Evolutionary conservation across 64 coral and sea anemone species (phyloP).

Genomic region (Montipora capricornis): DNA sequence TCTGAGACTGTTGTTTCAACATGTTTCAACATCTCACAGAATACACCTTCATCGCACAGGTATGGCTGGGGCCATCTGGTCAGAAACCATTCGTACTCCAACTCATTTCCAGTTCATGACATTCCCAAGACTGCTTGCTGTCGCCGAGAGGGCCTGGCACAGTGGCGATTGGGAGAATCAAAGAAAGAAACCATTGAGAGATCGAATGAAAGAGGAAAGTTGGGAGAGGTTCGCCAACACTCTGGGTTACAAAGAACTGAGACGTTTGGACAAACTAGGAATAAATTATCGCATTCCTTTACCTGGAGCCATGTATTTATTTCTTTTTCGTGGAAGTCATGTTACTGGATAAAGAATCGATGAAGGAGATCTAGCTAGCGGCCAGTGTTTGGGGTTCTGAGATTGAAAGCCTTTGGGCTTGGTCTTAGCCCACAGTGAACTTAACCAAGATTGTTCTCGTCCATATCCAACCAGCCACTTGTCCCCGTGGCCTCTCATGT

Average conservation of each 20-base stretch:
- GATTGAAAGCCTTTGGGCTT: too few species aligned
- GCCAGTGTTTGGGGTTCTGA: too few species aligned
- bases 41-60: constrained; percentile 3
- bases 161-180: constrained; percentile 76
- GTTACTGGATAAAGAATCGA: too few species aligned
- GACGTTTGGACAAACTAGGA: constrained; percentile 60
- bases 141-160: constrained; percentile 90
- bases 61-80: constrained; percentile 84
- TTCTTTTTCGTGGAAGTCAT: background rate
- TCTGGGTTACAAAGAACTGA: constrained; percentile 76
- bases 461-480: too few species aligned
- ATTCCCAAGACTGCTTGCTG: constrained; percentile 80
- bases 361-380: too few species aligned
- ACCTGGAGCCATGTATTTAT: constrained; percentile 82
- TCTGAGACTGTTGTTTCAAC: too few species aligned
- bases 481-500: too few species aligned
- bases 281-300: constrained; percentile 75
- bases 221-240: constrained; percentile 76
- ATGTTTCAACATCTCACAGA: too few species aligned
- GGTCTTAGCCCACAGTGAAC: too few species aligned
- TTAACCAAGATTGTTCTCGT: too few species aligned
- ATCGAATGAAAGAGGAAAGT: constrained; percentile 41
- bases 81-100: constrained; percentile 85
- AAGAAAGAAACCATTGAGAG: constrained; percentile 47
- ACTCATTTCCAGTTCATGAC: constrained; percentile 86